These are phyloP conservation scores for Tholera decimalis DNA, from an alignment of 2,888 invertebrate species.

Conservation along the genomic window DNA sequence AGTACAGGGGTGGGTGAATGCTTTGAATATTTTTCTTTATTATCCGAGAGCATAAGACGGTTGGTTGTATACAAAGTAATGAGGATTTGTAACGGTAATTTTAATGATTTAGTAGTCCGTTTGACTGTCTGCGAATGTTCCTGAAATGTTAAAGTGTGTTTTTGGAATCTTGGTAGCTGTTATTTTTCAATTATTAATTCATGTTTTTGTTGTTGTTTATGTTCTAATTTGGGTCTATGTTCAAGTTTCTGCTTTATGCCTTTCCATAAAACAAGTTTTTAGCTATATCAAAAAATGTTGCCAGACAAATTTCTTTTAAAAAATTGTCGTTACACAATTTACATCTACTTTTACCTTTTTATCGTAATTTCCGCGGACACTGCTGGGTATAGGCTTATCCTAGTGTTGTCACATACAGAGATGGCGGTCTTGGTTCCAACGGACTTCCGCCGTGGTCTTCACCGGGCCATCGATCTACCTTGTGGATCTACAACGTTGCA, in stretches of 20 bases:
- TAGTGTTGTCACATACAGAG: too few relatives aligned
- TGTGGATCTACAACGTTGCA: too few relatives aligned
- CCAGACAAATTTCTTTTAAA: too few relatives aligned
- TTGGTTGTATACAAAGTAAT: slow-evolving; percentile 68
- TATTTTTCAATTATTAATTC: slow-evolving; percentile 49
- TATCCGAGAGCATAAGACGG: slow-evolving; percentile 65
- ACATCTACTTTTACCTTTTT: not conserved
- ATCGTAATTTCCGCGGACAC: not conserved
- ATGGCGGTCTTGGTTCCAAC: too few relatives aligned
- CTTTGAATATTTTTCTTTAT: slow-evolving; percentile 69
- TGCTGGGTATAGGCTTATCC: not conserved
- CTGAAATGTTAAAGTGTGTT: slow-evolving; percentile 49
- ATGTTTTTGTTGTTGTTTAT: slow-evolving; percentile 36
- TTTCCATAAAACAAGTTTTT: slow-evolving; percentile 10
- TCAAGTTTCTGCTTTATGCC: slow-evolving; percentile 2
- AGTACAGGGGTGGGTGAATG: slow-evolving; percentile 58
- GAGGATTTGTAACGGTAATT: slow-evolving; percentile 77
- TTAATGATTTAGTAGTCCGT: slow-evolving; percentile 71
- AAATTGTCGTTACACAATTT: too few relatives aligned
- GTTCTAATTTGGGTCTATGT: slow-evolving; percentile 21
- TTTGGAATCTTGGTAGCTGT: slow-evolving; percentile 23
- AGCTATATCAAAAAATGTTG: not conserved
- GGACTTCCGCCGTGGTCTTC: too few relatives aligned
- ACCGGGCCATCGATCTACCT: too few relatives aligned
- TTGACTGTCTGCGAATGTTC: slow-evolving; percentile 53